Evolutionary conservation across 2,113 vertebrate species (phyloP), one percentile per base, ranked within the genome.

Genomic region (Pangasianodon gigas): DNA sequence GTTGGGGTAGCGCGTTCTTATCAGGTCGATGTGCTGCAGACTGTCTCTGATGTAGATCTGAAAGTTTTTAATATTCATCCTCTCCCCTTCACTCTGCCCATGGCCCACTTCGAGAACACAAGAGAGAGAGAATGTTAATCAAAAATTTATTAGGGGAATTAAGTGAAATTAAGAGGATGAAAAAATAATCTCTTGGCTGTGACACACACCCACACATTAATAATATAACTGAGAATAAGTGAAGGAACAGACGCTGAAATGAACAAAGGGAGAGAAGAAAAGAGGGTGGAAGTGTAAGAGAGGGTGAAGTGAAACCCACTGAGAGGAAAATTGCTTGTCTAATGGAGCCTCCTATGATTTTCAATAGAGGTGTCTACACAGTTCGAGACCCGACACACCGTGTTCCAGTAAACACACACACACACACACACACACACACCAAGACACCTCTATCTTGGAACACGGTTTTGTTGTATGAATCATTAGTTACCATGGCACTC

Each of bases 61-160:
- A 95, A 99, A 99, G 92, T 99, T 97, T 4, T 97, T 97, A 89
- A 99, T 95, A 83, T 94, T 95, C 98, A 99, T 97, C 77, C 98
- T 95, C 19, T 98, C 97, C 0, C 98, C 98, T 93, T 99, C 97
- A 0, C 98, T 99, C 96, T 98, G 97, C 32, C 98, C 98, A 0
- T 99, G 98, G 89, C 98, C 98, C 44, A 98, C 98, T 99, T 94
- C 21, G 84, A 60, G 87, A 89, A 79, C 85, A 79, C 94, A 92
- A 62, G 29, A 88, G 37, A 69, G 56, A 75, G 32, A 69, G 67
- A 81, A 80, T 51, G 48, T 87, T 90, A 32, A 80, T 80, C 56
- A 62, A 21, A 51, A 80, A 1, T 79, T 18, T 44, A 65, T 80
- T 48, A 80, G 26, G 29, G 29, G 29, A 46, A 84, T 84, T 62